These are phyloP conservation scores for Lucilia cuprina DNA, from an alignment of 1,140 invertebrate genomes.

Conservation along the genomic window DNA sequence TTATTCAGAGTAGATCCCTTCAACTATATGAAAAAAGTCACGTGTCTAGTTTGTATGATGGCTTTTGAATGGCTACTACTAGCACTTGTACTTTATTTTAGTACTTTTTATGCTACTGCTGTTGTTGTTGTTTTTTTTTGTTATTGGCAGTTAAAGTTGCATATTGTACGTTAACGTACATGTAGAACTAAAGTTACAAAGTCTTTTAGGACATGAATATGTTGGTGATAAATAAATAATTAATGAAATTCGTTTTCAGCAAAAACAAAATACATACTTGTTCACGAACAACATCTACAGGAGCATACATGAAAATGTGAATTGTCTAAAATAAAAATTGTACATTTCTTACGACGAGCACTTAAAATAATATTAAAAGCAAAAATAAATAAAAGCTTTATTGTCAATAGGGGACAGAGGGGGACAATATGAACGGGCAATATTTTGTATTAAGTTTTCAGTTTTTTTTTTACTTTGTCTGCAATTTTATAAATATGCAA, in stretches of 20 bases:
- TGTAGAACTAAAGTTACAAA: not conserved
- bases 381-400: not conserved
- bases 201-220: not conserved
- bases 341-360: not conserved
- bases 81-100: not conserved
- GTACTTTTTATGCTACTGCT: not conserved
- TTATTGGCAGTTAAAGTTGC: not conserved
- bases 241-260: not conserved
- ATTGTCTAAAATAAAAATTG: not conserved
- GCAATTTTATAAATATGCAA: too few relatives aligned
- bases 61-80: conserved; percentile 8
- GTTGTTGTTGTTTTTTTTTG: too few relatives aligned
- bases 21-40: not conserved
- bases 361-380: conserved; percentile 15
- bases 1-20: too few relatives aligned
- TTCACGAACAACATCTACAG: too few relatives aligned
- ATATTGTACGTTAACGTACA: too few relatives aligned
- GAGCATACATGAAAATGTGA: too few relatives aligned
- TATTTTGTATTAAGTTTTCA: too few relatives aligned
- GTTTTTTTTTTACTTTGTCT: too few relatives aligned
- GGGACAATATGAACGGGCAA: too few relatives aligned
- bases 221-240: conserved; percentile 18
- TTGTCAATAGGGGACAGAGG: too few relatives aligned
- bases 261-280: not conserved
- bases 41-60: conserved; percentile 14